A percentile compares a stretch with the other conserved stretches of the same genome.
Conservation (phyloP, 2,797 vertebrate genomes). For the Coranthus polyacanthus region DNA sequence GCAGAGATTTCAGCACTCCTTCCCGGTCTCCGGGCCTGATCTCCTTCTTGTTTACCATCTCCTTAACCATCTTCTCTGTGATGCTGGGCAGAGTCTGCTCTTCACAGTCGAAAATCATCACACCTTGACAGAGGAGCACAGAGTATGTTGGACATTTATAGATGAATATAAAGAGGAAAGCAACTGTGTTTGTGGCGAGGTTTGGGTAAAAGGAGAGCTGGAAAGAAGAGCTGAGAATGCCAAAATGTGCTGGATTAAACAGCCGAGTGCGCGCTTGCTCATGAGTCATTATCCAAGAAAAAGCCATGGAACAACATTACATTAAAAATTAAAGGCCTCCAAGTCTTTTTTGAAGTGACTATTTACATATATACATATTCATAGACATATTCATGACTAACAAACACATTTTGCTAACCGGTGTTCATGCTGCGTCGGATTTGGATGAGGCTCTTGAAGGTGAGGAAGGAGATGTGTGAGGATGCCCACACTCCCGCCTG, state of each 20-base stretch:
- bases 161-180: too few relatives aligned
- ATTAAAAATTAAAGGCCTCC: too few relatives aligned
- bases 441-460: constrained; percentile 93
- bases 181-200: neutral
- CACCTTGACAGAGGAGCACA: constrained; percentile 79
- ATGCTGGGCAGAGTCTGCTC: constrained; percentile 86
- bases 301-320: too few relatives aligned
- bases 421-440: constrained; percentile 85
- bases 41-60: constrained; percentile 89
- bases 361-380: neutral
- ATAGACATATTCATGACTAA: neutral
- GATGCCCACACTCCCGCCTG: constrained; percentile 85
- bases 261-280: too few relatives aligned
- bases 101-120: constrained; percentile 86
- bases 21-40: constrained; percentile 85
- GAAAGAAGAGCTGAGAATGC: too few relatives aligned
- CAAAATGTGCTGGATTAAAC: neutral
- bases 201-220: too few relatives aligned
- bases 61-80: constrained; percentile 84
- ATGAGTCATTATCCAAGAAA: too few relatives aligned
- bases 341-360: neutral
- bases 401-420: constrained; percentile 72
- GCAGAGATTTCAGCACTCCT: constrained; percentile 85
- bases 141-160: neutral
- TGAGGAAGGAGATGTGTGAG: constrained; percentile 91